phyloP scores from a whole-genome alignment of 1,140 invertebrate species.

The Micrasema longulum region DNA sequence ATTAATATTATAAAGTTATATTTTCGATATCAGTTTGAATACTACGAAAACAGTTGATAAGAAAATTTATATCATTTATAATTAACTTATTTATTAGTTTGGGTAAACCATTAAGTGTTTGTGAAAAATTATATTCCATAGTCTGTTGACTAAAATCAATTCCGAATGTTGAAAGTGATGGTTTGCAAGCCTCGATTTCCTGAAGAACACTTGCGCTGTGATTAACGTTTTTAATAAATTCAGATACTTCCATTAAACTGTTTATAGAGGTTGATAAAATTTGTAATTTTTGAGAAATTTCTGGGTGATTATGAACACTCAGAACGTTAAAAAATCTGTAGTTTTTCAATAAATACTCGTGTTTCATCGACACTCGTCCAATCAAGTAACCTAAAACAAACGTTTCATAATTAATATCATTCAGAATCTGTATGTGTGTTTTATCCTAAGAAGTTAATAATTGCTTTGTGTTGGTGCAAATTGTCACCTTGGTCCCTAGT shows the following conservation, averaged over 20 bases:
- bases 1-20: not conserved
- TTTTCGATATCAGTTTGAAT: conserved; percentile 8
- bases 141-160: conserved; percentile 7
- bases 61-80: conserved; percentile 22
- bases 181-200: conserved; percentile 18
- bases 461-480: no score
- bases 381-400: conserved; percentile 43
- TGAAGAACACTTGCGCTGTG: conserved; percentile 4
- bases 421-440: no score
- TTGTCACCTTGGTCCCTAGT: no score
- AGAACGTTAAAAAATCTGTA: conserved; percentile 30
- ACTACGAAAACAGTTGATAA: conserved; percentile 22
- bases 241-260: conserved; percentile 33
- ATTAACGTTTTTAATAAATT: conserved; percentile 28
- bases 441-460: no score
- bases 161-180: not conserved
- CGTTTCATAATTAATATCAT: no score
- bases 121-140: conserved; percentile 2
- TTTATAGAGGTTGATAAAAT: conserved; percentile 8
- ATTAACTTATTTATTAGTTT: conserved; percentile 22
- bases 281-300: conserved; percentile 29
- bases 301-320: conserved; percentile 25
- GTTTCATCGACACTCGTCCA: conserved; percentile 45
- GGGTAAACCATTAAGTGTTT: not conserved
- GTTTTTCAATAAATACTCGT: conserved; percentile 49